Percentiles rank a stretch among this genome's conserved stretches.
Conservation (phyloP, 2,113 vertebrate genomes). For the Centropristis striata region DNA sequence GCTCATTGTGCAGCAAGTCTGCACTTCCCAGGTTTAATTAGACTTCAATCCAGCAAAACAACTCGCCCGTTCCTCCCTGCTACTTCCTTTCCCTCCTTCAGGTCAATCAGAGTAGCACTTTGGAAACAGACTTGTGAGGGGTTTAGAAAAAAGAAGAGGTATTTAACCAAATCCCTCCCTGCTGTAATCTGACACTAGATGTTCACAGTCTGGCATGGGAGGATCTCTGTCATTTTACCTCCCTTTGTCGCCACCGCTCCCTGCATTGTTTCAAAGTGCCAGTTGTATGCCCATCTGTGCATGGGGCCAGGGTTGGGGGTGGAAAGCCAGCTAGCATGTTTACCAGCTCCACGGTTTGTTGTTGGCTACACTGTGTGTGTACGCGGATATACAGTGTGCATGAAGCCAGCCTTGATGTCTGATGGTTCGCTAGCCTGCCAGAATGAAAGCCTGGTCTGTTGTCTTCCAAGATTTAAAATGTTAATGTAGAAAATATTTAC, state of each 20-base stretch:
- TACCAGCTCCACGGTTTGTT: slow-evolving; percentile 63
- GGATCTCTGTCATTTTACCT: neutral
- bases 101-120: slow-evolving; percentile 32
- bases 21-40: neutral
- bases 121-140: slow-evolving; percentile 23
- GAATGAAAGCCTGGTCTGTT: slow-evolving; percentile 52
- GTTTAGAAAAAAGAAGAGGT: neutral
- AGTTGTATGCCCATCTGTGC: slow-evolving; percentile 60
- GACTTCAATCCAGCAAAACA: slow-evolving; percentile 3
- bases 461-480: slow-evolving; percentile 68
- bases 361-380: slow-evolving; percentile 34
- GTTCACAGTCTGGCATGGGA: neutral
- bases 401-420: slow-evolving; percentile 46
- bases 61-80: neutral
- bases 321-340: slow-evolving; percentile 56
- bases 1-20: slow-evolving; percentile 13
- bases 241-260: slow-evolving; percentile 2
- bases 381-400: slow-evolving; percentile 24
- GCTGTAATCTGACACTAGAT: slow-evolving; percentile 33
- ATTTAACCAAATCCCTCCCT: slow-evolving; percentile 23
- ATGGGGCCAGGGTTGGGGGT: slow-evolving; percentile 13
- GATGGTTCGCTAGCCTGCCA: slow-evolving; percentile 39
- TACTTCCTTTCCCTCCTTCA: slow-evolving; percentile 34
- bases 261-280: slow-evolving; percentile 49
- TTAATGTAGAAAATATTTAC: slow-evolving; percentile 66